phyloP scores from a whole-genome alignment of 2,113 vertebrate genomes.

The Cinclus cinclus region DNA sequence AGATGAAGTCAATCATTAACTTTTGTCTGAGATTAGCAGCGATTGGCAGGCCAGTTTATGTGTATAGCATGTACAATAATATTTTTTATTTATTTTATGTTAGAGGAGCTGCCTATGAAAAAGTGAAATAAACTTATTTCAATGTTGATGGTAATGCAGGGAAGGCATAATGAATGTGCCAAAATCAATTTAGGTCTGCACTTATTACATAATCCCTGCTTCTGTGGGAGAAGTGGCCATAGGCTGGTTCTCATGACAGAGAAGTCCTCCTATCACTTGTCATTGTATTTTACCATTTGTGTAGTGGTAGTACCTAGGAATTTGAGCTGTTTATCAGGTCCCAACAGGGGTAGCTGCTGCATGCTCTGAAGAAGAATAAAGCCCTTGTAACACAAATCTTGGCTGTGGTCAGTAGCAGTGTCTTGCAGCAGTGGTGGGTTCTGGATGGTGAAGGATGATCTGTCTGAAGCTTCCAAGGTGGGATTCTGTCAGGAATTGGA shows the following conservation, averaged over 20 bases:
- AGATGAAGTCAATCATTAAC: conserved; percentile 41
- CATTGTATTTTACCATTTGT: not conserved
- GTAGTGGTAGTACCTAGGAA: not conserved
- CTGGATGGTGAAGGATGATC: not conserved
- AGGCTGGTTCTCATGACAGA: not conserved
- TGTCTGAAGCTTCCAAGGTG: not conserved
- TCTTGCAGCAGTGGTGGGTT: not conserved
- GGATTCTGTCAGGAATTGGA: not conserved
- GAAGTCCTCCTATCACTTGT: not conserved
- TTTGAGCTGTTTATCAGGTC: not conserved
- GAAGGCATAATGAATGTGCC: not conserved
- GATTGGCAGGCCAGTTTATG: not conserved
- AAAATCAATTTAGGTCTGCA: not conserved
- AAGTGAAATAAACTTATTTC: not conserved
- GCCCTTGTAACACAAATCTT: not conserved
- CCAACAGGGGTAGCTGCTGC: not conserved
- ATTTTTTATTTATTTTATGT: not conserved
- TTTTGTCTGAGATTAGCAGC: conserved; percentile 1
- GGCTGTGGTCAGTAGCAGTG: not conserved
- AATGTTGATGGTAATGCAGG: not conserved
- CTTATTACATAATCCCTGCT: not conserved
- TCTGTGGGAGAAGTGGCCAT: not conserved
- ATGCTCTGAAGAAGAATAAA: not conserved
- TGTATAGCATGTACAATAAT: not conserved
- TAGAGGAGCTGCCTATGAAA: not conserved